phyloP scores from a whole-genome alignment of 92 coral and sea anemone species.

The Umimayanthus kanabou region DNA sequence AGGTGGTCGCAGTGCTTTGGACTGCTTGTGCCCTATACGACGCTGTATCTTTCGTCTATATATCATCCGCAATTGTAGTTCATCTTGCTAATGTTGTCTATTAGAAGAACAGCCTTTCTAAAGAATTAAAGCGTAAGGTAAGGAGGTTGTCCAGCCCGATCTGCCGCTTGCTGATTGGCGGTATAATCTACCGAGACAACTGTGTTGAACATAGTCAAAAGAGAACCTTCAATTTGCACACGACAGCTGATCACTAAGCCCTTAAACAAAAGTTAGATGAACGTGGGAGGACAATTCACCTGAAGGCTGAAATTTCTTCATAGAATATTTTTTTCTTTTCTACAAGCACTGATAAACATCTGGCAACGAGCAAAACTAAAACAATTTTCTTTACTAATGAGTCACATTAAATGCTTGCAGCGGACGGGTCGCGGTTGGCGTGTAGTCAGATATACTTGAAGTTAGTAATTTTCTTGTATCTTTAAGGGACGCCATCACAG shows the following conservation, averaged over 20 bases:
- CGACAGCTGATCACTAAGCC: neutral
- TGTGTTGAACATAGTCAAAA: neutral
- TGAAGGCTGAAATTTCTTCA: neutral
- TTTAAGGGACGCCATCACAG: neutral
- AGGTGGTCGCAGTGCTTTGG: neutral
- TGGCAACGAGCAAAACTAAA: neutral
- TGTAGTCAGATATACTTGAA: neutral
- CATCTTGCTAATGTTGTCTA: neutral
- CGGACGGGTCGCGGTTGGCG: conserved; percentile 10
- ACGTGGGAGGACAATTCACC: neutral
- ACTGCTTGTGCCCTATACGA: neutral
- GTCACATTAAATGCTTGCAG: neutral
- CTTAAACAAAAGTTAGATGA: neutral
- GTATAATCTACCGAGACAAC: neutral
- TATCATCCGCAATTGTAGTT: neutral
- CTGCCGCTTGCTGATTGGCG: conserved; percentile 10
- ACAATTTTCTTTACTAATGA: neutral
- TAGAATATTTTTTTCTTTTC: neutral
- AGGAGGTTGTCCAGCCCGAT: neutral
- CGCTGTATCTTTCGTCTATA: neutral
- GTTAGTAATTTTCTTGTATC: neutral
- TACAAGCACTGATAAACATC: conserved; percentile 8
- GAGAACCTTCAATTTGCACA: neutral
- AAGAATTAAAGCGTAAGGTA: neutral
- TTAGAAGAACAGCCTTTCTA: neutral